Conservation (phyloP, 1,140 invertebrate genomes). For the Hycleus cichorii region DNA sequence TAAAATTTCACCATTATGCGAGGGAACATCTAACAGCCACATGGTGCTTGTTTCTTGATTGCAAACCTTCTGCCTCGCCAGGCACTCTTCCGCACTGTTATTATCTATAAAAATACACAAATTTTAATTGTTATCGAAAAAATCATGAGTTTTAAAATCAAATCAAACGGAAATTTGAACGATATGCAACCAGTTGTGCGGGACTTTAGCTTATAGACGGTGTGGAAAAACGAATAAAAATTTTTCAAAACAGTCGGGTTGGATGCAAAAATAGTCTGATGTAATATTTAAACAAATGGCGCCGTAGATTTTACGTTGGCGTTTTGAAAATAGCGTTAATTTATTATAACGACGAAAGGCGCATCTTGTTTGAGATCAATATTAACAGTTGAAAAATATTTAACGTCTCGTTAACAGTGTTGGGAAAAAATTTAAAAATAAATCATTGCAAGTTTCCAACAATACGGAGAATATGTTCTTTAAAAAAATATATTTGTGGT, state of each 20-base stretch:
- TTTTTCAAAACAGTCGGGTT: too few relatives aligned
- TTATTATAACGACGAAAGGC: too few relatives aligned
- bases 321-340: too few relatives aligned
- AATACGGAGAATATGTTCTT: neutral
- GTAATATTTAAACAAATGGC: too few relatives aligned
- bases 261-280: too few relatives aligned
- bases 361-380: too few relatives aligned
- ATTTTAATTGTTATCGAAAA: neutral
- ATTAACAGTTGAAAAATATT: neutral
- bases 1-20: conserved; percentile 23
- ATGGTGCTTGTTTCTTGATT: conserved; percentile 27
- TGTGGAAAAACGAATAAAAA: too few relatives aligned
- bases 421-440: neutral
- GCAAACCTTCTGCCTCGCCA: conserved; percentile 25
- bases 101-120: conserved; percentile 28
- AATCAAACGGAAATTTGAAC: neutral
- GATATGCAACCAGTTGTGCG: too few relatives aligned
- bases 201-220: too few relatives aligned
- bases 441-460: neutral
- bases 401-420: neutral
- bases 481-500: conserved; percentile 6
- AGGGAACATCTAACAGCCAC: conserved; percentile 34
- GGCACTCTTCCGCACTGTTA: conserved; percentile 26
- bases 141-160: neutral
- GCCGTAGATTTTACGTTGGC: too few relatives aligned